phyloP scores from a whole-genome alignment of 2,113 vertebrate genomes.

The Piprites chloris region DNA sequence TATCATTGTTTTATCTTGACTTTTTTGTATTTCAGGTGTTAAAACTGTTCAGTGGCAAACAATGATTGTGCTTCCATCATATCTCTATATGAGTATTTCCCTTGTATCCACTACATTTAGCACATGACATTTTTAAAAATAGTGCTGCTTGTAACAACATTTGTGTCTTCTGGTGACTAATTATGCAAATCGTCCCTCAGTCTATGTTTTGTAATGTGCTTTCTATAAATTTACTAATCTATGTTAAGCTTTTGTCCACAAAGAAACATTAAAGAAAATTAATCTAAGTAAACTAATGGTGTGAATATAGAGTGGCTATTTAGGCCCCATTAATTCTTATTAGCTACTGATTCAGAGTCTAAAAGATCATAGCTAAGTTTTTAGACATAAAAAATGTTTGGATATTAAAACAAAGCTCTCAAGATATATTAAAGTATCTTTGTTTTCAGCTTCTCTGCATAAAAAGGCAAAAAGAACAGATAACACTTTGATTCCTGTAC shows the following conservation, averaged over 20 bases:
- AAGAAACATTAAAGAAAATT: neutral
- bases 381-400: neutral
- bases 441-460: neutral
- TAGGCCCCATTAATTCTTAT: neutral
- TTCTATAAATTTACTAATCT: neutral
- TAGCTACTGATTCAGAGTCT: neutral
- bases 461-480: neutral
- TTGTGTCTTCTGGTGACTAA: neutral
- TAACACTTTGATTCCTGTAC: neutral
- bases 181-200: neutral
- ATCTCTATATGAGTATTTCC: neutral
- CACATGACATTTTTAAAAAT: neutral
- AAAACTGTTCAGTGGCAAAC: neutral
- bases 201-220: neutral
- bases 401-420: neutral
- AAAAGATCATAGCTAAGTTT: neutral
- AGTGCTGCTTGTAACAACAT: neutral
- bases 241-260: neutral
- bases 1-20: neutral
- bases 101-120: neutral
- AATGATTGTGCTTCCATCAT: neutral
- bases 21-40: neutral
- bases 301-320: neutral
- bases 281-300: neutral
- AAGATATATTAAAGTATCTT: neutral